Conservation (phyloP, 2,888 invertebrate genomes). For the Cabera pusaria region DNA sequence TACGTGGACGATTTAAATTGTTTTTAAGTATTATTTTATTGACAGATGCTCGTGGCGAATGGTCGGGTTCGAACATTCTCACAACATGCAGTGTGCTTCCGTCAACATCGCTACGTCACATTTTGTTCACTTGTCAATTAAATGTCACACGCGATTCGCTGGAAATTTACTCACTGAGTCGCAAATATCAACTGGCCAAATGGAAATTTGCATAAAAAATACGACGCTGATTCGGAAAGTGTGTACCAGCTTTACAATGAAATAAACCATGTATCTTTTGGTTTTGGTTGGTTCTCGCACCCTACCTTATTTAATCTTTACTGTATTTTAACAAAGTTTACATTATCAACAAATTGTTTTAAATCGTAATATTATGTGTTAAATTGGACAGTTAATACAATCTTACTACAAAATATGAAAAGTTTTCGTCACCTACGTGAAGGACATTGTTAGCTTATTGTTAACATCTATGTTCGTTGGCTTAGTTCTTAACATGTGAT, state of each 20-base stretch:
- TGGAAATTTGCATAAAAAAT: slow-evolving; percentile 77
- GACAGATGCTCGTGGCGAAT: slow-evolving; percentile 38
- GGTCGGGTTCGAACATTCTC: slow-evolving; percentile 29
- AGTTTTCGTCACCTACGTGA: too few relatives aligned
- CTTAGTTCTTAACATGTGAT: too few relatives aligned
- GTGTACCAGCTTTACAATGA: slow-evolving; percentile 36
- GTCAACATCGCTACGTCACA: slow-evolving; percentile 61
- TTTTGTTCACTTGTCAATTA: slow-evolving; percentile 78
- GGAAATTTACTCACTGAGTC: slow-evolving; percentile 70
- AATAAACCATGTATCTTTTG: slow-evolving; percentile 32
- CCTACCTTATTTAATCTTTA: slow-evolving; percentile 17
- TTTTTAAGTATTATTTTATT: slow-evolving; percentile 49
- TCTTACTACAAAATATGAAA: too few relatives aligned
- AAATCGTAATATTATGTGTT: too few relatives aligned
- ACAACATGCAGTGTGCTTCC: slow-evolving; percentile 52
- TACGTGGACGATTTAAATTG: slow-evolving; percentile 58
- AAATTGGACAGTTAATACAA: too few relatives aligned
- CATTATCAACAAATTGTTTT: too few relatives aligned
- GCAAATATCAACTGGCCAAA: slow-evolving; percentile 69
- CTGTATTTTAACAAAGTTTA: slow-evolving; percentile 2
- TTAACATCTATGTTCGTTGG: too few relatives aligned
- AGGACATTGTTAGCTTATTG: too few relatives aligned
- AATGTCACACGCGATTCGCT: slow-evolving; percentile 72
- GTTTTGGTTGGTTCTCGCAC: slow-evolving; percentile 27
- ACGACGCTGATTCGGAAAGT: slow-evolving; percentile 34